phyloP scores from a whole-genome alignment of 2,797 vertebrate genomes.

The Brotula barbata region DNA sequence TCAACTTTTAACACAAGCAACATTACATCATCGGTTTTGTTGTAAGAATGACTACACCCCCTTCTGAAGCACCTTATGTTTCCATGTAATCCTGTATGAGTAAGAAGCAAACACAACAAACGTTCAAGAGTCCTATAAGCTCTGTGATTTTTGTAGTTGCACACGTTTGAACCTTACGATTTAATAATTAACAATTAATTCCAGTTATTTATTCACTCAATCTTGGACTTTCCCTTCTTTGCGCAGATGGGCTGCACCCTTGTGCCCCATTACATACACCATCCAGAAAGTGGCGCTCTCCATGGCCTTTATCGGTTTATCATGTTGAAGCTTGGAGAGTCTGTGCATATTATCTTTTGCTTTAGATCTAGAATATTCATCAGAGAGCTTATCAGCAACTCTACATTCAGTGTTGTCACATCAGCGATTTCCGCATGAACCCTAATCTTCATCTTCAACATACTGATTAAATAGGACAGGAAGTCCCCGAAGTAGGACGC shows the following conservation, averaged over 20 bases:
- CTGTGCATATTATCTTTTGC: slow-evolving; percentile 63
- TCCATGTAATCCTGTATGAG: too few species aligned
- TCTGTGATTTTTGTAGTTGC: too few species aligned
- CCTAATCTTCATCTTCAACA: slow-evolving; percentile 41
- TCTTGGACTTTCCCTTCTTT: slow-evolving; percentile 25
- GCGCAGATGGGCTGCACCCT: slow-evolving; percentile 60
- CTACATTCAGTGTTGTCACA: slow-evolving; percentile 49
- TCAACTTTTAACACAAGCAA: too few species aligned
- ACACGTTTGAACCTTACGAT: too few species aligned
- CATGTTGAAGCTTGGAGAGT: slow-evolving; percentile 57
- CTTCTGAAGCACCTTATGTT: too few species aligned
- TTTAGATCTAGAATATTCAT: slow-evolving; percentile 57
- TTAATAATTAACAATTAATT: too few species aligned
- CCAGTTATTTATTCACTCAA: slow-evolving; percentile 35
- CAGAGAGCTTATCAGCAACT: slow-evolving; percentile 48
- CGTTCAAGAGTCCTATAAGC: too few species aligned
- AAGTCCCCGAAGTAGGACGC: slow-evolving; percentile 64
- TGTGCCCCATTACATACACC: slow-evolving; percentile 66
- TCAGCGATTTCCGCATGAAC: slow-evolving; percentile 56
- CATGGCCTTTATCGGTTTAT: slow-evolving; percentile 62
- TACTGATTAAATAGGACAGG: slow-evolving; percentile 69
- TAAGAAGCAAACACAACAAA: too few species aligned
- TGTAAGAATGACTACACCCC: too few species aligned
- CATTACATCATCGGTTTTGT: too few species aligned
- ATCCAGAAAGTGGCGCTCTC: slow-evolving; percentile 69